These are phyloP conservation scores for Aethes cnicana DNA, from an alignment of 2,888 invertebrate species.

Conservation along the genomic window DNA sequence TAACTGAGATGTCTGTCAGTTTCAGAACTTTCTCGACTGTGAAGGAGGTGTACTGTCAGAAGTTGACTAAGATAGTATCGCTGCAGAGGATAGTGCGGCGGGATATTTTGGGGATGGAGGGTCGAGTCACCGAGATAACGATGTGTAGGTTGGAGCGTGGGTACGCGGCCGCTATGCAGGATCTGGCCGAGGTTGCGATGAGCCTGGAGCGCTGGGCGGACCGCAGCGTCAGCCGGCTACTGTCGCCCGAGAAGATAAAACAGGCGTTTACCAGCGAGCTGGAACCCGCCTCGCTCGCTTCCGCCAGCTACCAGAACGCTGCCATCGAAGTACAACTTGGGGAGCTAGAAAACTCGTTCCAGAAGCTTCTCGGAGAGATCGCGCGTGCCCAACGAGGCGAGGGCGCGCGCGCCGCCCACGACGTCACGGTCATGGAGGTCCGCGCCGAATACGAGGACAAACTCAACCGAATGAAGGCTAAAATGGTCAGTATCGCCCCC, in stretches of 20 bases:
- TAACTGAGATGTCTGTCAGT: conserved; percentile 66
- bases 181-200: conserved; percentile 64
- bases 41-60: conserved; percentile 67
- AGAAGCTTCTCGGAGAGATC: conserved; percentile 63
- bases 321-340: conserved; percentile 66
- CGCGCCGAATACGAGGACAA: conserved; percentile 87
- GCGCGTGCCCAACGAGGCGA: conserved; percentile 54
- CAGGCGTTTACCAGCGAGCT: conserved; percentile 61
- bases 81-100: conserved; percentile 68
- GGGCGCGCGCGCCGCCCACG: conserved; percentile 52
- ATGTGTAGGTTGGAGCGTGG: conserved; percentile 66
- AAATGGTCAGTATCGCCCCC: conserved; percentile 87
- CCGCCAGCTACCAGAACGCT: conserved; percentile 59
- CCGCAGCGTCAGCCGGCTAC: conserved; percentile 54
- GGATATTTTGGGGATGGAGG: conserved; percentile 64
- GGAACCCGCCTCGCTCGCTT: conserved; percentile 52
- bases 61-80: conserved; percentile 61
- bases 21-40: conserved; percentile 66
- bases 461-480: conserved; percentile 89
- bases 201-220: conserved; percentile 72
- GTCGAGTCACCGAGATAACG: conserved; percentile 49
- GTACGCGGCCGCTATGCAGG: conserved; percentile 69
- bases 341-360: conserved; percentile 68
- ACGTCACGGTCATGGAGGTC: conserved; percentile 76
- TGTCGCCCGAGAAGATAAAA: conserved; percentile 67